Percentiles rank a stretch among this genome's conserved stretches.
Conservation (phyloP, 30 jellyfish, hydroid and myxozoan genomes). For the Turritopsis rubra region DNA sequence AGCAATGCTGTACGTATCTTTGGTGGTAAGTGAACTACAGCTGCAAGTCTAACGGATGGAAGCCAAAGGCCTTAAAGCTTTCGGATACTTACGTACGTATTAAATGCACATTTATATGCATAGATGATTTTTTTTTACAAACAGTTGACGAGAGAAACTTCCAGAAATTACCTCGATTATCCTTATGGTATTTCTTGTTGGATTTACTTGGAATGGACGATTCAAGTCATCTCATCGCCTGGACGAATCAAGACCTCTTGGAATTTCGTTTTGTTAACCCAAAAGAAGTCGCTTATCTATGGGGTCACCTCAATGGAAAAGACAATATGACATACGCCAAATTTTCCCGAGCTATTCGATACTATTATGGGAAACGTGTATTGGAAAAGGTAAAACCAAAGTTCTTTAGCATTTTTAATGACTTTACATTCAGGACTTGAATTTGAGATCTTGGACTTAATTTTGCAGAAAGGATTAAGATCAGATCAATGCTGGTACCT, state of each 20-base stretch:
- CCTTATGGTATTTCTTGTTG: constrained; percentile 26
- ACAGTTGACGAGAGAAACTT: not conserved
- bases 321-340: constrained; percentile 25
- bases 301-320: constrained; percentile 27
- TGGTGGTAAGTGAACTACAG: too few relatives aligned
- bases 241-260: constrained; percentile 14
- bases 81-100: too few relatives aligned
- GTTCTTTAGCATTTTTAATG: too few relatives aligned
- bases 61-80: too few relatives aligned
- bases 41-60: too few relatives aligned
- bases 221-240: constrained; percentile 4
- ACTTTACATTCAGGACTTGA: too few relatives aligned
- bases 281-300: constrained; percentile 19
- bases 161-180: not conserved
- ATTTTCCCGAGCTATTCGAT: constrained; percentile 23
- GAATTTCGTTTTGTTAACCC: constrained; percentile 19
- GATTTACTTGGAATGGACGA: constrained; percentile 28
- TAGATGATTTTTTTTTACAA: too few relatives aligned
- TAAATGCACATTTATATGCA: too few relatives aligned
- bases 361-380: constrained; percentile 26
- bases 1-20: too few relatives aligned
- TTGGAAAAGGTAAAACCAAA: constrained; percentile 10
- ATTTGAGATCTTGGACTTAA: too few relatives aligned
- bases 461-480: too few relatives aligned
- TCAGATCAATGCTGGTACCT: too few relatives aligned